A percentile compares a stretch with the other conserved stretches of the same genome.
Evolutionary conservation across 1,140 invertebrate genomes (phyloP).

Genomic region (Hyphantria cunea): DNA sequence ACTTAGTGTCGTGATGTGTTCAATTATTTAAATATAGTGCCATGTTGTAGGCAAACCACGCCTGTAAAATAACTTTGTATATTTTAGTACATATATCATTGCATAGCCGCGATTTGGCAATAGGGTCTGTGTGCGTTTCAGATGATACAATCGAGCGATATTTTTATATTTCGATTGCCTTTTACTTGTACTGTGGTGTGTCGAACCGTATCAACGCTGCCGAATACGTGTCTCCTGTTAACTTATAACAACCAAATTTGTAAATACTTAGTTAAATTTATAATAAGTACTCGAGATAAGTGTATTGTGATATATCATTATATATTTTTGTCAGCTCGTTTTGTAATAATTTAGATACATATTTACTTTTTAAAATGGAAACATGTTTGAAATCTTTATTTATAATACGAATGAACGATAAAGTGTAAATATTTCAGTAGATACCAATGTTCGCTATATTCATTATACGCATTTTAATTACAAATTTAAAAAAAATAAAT

Average conservation of each 20-base stretch:
- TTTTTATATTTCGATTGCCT: conserved; percentile 8
- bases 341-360: conserved; percentile 19
- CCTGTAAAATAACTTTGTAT: conserved; percentile 1
- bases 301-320: conserved; percentile 28
- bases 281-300: conserved; percentile 18
- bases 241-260: conserved; percentile 23
- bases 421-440: conserved; percentile 17
- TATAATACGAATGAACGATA: conserved; percentile 22
- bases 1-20: conserved; percentile 25
- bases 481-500: conserved; percentile 13
- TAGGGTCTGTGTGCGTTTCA: neutral
- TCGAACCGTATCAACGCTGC: neutral
- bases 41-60: conserved; percentile 8
- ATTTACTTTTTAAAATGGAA: conserved; percentile 13
- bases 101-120: neutral
- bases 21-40: conserved; percentile 19
- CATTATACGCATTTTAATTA: conserved; percentile 27
- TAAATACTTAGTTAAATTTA: conserved; percentile 30
- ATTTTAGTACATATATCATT: neutral
- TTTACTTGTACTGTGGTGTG: neutral
- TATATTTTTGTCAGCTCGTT: conserved; percentile 21
- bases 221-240: conserved; percentile 1
- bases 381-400: conserved; percentile 9
- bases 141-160: neutral
- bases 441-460: conserved; percentile 26